phyloP scores from a whole-genome alignment of 2,888 invertebrate genomes.

The Tenthredo distinguenda region DNA sequence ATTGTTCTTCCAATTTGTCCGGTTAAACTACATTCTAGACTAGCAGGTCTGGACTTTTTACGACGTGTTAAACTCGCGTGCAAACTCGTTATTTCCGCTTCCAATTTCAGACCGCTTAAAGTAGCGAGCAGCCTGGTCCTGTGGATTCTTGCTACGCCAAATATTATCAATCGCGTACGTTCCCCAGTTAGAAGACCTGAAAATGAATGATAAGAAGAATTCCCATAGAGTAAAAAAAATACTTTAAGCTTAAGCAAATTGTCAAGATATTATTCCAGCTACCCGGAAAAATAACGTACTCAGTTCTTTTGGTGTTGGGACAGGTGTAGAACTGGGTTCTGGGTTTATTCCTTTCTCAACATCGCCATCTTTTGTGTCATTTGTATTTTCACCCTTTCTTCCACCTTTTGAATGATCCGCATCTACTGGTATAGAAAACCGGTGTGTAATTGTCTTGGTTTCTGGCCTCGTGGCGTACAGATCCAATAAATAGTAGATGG shows the following conservation, averaged over 20 bases:
- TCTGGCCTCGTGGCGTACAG: conserved; percentile 97
- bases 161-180: conserved; percentile 89
- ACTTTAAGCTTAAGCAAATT: not conserved
- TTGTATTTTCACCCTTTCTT: conserved; percentile 81
- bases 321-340: conserved; percentile 77
- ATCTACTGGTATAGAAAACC: conserved; percentile 87
- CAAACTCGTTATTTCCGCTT: conserved; percentile 95
- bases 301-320: conserved; percentile 75
- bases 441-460: conserved; percentile 93
- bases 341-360: conserved; percentile 80
- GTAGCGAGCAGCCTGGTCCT: conserved; percentile 93
- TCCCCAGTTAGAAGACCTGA: conserved; percentile 81
- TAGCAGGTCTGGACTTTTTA: conserved; percentile 88
- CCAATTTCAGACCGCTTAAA: conserved; percentile 94
- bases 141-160: conserved; percentile 93
- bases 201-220: conserved; percentile 52
- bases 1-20: conserved; percentile 95
- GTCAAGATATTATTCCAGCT: conserved; percentile 35
- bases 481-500: conserved; percentile 94
- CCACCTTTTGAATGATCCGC: conserved; percentile 85
- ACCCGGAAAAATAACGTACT: conserved; percentile 67
- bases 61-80: conserved; percentile 95
- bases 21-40: conserved; percentile 89
- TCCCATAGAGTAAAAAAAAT: conserved; percentile 1
- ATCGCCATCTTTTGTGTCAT: conserved; percentile 82